Base-by-base conservation (phyloP, 2,113 vertebrate genomes). In the Alexandromys fortis region DNA sequence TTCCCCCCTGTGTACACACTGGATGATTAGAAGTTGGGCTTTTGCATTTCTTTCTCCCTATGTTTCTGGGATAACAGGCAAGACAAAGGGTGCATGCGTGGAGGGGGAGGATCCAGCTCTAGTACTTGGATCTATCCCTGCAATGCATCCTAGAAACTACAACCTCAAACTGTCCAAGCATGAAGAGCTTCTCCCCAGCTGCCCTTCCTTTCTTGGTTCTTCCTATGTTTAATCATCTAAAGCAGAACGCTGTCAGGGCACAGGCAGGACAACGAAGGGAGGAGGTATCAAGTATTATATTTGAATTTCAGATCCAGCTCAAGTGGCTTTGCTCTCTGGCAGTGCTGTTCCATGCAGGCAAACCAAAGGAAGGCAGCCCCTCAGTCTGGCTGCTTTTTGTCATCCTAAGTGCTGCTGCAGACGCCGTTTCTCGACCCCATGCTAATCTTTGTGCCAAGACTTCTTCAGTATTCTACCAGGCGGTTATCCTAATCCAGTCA, bases 141-240 rank as follows among this genome's bases (percentile, higher is more conserved):
- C 0, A 33, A 49, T 78, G 90, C 77, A 83, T 85, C 96, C 91
- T 88, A 93, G 95, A 96, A 95, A 89, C 94, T 61, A 72, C 3
- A 1, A 45, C 19, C 63, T 49, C 42, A 35, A 86, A 67, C 86
- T 33, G 75, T 76, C 30, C 49, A 61, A 90, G 89, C 85, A 28
- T 22, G n/a, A 49, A 95, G 68, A 33, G 72, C 78, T 85, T 79
- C 22, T 65, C 76, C 58, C 3, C 19, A 3, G 55, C 42, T 52
- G 14, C 24, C 30, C 33, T 28, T 3, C n/a, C 35, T 49, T 14
- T n/a, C 35, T n/a, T 12, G n/a, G 22, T 35, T 83, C 86, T 93
- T 92, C 58, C 2, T 8, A 28, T 92, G 68, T 89, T 65, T 81
- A 61, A 24, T 42, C 65, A 28, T 26, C 89, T 24, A 4, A 77